These are phyloP conservation scores for Acromyrmex echinatior DNA, from an alignment of 1,140 invertebrate genomes.

Conservation along the genomic window DNA sequence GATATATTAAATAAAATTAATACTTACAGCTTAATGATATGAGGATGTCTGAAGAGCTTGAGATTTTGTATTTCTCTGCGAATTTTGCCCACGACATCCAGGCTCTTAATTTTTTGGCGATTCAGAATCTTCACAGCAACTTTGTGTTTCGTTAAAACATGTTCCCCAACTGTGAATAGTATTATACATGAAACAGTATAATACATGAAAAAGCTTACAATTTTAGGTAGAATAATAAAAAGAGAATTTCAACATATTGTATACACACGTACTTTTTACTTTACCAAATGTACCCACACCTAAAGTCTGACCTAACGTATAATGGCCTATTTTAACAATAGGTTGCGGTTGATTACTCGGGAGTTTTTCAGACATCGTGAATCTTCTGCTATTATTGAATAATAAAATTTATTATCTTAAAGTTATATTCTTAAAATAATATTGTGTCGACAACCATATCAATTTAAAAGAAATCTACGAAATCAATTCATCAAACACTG, in stretches of 20 bases:
- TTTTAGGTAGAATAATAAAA: neutral
- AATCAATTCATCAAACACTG: too few relatives aligned
- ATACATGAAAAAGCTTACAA: neutral
- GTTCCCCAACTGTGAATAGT: constrained; percentile 93
- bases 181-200: neutral
- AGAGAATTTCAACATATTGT: neutral
- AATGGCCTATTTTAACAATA: constrained; percentile 97
- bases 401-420: constrained; percentile 19
- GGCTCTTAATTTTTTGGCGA: constrained; percentile 99
- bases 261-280: constrained; percentile 92
- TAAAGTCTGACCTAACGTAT: constrained; percentile 95
- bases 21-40: constrained; percentile 99
- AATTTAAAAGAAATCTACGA: too few relatives aligned
- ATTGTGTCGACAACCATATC: too few relatives aligned
- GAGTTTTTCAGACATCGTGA: constrained; percentile 88
- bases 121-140: constrained; percentile 99
- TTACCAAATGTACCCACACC: constrained; percentile 98
- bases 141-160: constrained; percentile 98
- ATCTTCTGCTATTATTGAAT: neutral
- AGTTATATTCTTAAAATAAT: neutral
- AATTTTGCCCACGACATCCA: constrained; percentile 99
- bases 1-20: neutral
- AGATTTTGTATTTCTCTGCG: constrained; percentile 99
- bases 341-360: constrained; percentile 89
- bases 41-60: constrained; percentile 99